These are phyloP conservation scores for Drosophila robusta DNA, from an alignment of 2,888 invertebrate species.

Conservation along the genomic window DNA sequence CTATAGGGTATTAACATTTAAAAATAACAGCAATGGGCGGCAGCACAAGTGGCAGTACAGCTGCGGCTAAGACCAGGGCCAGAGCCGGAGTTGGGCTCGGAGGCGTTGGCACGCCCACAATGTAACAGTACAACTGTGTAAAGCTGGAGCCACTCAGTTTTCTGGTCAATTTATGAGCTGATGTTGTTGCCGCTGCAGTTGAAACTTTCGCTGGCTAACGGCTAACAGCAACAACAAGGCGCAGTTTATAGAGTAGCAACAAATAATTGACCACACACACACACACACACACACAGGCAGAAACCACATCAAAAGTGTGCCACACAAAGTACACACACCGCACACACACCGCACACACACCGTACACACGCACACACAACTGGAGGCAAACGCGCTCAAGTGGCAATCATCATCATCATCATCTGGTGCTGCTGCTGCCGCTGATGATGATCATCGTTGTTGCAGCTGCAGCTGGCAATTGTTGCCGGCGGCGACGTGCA, in stretches of 20 bases:
- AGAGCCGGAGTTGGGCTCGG: neutral
- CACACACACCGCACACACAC: constrained; percentile 4
- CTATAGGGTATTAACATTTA: neutral
- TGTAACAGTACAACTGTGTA: constrained; percentile 11
- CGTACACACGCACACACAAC: constrained; percentile 1
- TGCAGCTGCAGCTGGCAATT: constrained; percentile 68
- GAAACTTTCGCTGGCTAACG: constrained; percentile 30
- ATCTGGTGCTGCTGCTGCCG: constrained; percentile 10
- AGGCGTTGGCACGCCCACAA: constrained; percentile 18
- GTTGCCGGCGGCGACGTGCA: constrained; percentile 53
- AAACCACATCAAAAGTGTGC: constrained; percentile 13
- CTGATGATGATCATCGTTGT: constrained; percentile 32
- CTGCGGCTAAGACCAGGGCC: neutral
- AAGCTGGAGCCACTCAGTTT: constrained; percentile 33
- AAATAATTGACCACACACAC: constrained; percentile 69
- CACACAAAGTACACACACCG: constrained; percentile 13
- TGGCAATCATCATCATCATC: constrained; percentile 62
- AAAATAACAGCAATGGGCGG: neutral
- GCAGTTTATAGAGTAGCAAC: constrained; percentile 74
- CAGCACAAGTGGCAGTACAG: neutral
- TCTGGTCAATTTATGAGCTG: constrained; percentile 57
- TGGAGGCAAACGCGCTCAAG: constrained; percentile 43
- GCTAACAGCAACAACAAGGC: constrained; percentile 25
- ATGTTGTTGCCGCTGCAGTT: constrained; percentile 19
- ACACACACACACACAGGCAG: constrained; percentile 10